These are phyloP conservation scores for Steinernema khuongi DNA, from an alignment of 1,140 invertebrate species.

Conservation along the genomic window DNA sequence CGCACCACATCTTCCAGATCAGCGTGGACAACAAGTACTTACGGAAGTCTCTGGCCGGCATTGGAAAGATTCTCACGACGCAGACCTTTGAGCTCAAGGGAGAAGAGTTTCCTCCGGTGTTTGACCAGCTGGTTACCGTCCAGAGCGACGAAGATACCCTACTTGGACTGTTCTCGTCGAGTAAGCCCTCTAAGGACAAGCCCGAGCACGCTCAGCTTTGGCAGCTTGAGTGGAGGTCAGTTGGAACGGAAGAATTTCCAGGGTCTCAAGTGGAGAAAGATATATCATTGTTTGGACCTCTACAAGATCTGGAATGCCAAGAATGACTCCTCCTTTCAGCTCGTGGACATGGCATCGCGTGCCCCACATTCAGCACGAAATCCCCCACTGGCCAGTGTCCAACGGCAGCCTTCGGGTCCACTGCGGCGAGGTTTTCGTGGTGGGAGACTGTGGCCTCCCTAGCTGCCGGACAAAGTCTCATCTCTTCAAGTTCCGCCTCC, in stretches of 20 bases:
- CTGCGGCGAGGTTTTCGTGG: background rate
- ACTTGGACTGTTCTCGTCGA: background rate
- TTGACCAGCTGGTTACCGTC: background rate
- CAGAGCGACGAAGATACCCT: background rate
- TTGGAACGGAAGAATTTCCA: no score
- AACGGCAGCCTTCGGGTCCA: background rate
- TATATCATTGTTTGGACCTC: no score
- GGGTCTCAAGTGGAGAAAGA: no score
- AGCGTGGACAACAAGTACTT: background rate
- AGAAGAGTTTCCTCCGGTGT: background rate
- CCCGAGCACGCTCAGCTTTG: background rate
- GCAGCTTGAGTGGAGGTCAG: background rate
- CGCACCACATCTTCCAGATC: conserved; percentile 10
- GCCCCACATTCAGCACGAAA: background rate
- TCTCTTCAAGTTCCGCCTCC: background rate
- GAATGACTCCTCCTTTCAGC: background rate
- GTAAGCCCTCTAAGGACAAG: background rate
- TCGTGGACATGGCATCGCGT: background rate
- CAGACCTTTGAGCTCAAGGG: background rate
- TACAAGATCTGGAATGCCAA: no score
- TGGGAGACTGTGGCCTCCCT: background rate
- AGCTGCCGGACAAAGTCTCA: background rate
- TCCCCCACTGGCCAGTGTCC: background rate
- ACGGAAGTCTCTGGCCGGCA: background rate
- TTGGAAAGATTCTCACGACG: conserved; percentile 2